A percentile compares a stretch with the other conserved stretches of the same genome.
phyloP scores from a whole-genome alignment of 2,888 invertebrate genomes.

The Lasius fuliginosus region DNA sequence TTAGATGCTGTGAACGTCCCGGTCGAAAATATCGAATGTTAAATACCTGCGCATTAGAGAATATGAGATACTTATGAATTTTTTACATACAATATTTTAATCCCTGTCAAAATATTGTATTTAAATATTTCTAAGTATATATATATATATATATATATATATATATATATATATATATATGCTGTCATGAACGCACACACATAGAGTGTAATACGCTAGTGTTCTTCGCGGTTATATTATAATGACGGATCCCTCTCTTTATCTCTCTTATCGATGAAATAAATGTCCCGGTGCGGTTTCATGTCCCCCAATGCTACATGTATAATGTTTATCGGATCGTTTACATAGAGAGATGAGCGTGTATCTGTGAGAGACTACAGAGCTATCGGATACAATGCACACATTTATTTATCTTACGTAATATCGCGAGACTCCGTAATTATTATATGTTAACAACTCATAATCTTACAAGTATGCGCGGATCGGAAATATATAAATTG shows the following conservation, averaged over 20 bases:
- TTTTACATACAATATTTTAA: slow-evolving; percentile 23
- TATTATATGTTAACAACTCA: slow-evolving; percentile 66
- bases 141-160: not conserved
- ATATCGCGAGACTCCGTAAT: slow-evolving; percentile 60
- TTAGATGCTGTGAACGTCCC: slow-evolving; percentile 33
- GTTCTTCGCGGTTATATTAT: slow-evolving; percentile 8
- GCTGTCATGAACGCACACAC: slow-evolving; percentile 2
- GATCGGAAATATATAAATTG: slow-evolving; percentile 60
- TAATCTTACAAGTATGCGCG: slow-evolving; percentile 57
- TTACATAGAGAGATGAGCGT: slow-evolving; percentile 44
- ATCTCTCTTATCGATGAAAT: slow-evolving; percentile 10
- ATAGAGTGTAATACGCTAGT: slow-evolving; percentile 14
- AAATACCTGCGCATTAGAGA: slow-evolving; percentile 21
- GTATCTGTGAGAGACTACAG: slow-evolving; percentile 40
- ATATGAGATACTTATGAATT: slow-evolving; percentile 16
- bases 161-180: not conserved
- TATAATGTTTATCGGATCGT: slow-evolving; percentile 18
- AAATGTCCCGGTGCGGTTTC: slow-evolving; percentile 30
- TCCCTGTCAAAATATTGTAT: slow-evolving; percentile 16
- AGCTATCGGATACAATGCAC: slow-evolving; percentile 69
- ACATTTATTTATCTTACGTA: slow-evolving; percentile 64
- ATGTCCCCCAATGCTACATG: not conserved
- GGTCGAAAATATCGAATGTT: slow-evolving; percentile 35
- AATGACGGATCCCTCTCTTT: slow-evolving; percentile 15
- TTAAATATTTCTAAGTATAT: slow-evolving; percentile 12